phyloP scores from a whole-genome alignment of 2,113 vertebrate genomes.

The Meles meles region DNA sequence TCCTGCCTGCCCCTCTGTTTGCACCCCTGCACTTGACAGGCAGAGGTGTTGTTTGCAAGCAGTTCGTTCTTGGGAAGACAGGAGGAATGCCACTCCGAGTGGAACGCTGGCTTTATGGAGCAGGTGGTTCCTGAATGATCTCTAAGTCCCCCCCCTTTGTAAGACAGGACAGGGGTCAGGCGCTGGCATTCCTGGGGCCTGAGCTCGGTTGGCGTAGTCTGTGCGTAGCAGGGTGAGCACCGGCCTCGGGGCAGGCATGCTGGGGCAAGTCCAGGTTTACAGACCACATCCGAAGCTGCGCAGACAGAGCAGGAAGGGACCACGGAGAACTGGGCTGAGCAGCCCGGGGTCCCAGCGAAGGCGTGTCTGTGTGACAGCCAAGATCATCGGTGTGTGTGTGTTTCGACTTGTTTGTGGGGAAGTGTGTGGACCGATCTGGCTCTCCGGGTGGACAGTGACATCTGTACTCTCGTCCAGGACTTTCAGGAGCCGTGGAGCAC shows the following conservation, averaged over 20 bases:
- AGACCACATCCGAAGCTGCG: background rate
- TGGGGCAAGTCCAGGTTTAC: background rate
- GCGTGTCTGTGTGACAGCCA: rapidly evolving
- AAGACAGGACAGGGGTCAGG: background rate
- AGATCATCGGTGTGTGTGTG: background rate
- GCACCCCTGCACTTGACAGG: background rate
- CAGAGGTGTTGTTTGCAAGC: background rate
- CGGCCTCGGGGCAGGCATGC: background rate
- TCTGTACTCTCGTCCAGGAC: background rate
- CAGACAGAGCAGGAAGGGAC: background rate
- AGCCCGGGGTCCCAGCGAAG: background rate
- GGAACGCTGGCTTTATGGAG: background rate
- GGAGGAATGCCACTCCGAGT: background rate
- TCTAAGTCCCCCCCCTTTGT: background rate
- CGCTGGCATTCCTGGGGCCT: background rate
- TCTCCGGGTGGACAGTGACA: background rate
- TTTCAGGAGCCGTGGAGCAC: slow-evolving; percentile 41
- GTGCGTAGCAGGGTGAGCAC: background rate
- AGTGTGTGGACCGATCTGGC: background rate
- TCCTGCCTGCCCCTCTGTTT: background rate
- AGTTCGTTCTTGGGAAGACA: background rate
- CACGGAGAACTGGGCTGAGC: background rate
- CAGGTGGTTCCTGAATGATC: background rate
- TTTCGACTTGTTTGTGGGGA: no score
- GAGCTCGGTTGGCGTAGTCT: background rate